Evolutionary conservation across 2,797 vertebrate genomes (phyloP).

Genomic region (Megalops cyprinoides): DNA sequence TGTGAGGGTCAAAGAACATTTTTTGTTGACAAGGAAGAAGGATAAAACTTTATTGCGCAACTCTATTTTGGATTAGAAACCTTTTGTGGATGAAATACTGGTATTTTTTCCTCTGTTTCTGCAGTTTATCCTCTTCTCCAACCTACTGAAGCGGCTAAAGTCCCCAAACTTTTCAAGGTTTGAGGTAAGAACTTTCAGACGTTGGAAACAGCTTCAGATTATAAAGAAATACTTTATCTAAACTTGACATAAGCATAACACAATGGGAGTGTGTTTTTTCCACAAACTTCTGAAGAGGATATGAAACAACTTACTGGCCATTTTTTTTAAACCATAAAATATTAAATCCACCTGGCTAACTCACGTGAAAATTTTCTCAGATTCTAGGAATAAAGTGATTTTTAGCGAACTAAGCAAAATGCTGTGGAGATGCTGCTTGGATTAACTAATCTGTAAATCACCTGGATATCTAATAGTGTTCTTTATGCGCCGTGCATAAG

Average conservation of each 20-base stretch:
- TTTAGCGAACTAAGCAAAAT: no score
- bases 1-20: conserved; percentile 49
- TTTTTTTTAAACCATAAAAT: no score
- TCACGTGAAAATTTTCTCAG: no score
- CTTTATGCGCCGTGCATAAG: neutral
- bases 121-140: neutral
- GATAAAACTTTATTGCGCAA: neutral
- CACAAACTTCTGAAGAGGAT: no score
- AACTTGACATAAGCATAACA: no score
- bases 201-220: neutral
- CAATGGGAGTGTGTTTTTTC: no score
- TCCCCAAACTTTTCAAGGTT: conserved; percentile 10
- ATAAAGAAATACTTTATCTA: neutral
- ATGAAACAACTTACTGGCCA: no score
- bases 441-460: neutral
- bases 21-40: neutral
- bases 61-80: neutral
- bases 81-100: neutral
- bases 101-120: conserved; percentile 15
- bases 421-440: neutral
- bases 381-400: no score
- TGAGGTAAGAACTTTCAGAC: conserved; percentile 14
- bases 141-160: neutral
- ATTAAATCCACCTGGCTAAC: no score
- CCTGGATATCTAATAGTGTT: neutral